A percentile compares a stretch with the other conserved stretches of the same genome.
Conservation (phyloP, 2,113 vertebrate species). For the Galeopterus variegatus region DNA sequence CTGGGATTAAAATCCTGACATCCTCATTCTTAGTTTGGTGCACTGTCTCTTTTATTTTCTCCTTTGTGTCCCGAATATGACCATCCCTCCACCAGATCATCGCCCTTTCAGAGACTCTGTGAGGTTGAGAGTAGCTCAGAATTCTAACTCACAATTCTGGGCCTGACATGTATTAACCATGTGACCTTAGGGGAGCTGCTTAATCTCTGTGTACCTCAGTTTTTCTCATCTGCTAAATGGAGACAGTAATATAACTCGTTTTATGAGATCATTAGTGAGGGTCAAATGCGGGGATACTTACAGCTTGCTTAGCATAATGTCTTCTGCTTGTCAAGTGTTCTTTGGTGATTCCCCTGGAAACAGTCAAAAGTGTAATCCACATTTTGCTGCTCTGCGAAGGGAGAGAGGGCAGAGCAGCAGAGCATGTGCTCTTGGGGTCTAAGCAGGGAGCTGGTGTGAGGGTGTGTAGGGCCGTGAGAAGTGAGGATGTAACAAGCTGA, state of each 20-base stretch:
- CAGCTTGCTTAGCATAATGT: not conserved
- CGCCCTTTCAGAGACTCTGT: not conserved
- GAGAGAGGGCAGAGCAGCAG: not conserved
- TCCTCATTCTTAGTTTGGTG: not conserved
- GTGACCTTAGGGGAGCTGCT: not conserved
- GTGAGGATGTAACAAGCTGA: not conserved
- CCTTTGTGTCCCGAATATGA: not conserved
- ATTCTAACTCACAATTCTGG: not conserved
- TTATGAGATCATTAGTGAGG: not conserved
- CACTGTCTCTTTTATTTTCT: not conserved
- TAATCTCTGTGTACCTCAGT: not conserved
- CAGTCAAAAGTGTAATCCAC: not conserved
- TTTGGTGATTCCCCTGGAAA: not conserved
- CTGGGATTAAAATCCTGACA: not conserved
- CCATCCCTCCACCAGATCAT: accelerated
- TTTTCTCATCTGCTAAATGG: not conserved
- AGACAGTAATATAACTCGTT: not conserved
- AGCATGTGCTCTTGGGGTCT: accelerated
- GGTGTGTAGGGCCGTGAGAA: not conserved
- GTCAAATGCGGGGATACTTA: not conserved
- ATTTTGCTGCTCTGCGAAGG: not conserved
- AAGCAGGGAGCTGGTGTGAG: not conserved
- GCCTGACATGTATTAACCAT: no score
- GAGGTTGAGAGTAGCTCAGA: not conserved
- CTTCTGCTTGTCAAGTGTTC: not conserved